Percentiles rank a stretch among this genome's conserved stretches.
Evolutionary conservation across 1,140 invertebrate species (phyloP).

Genomic region (Branchinecta lindahli): DNA sequence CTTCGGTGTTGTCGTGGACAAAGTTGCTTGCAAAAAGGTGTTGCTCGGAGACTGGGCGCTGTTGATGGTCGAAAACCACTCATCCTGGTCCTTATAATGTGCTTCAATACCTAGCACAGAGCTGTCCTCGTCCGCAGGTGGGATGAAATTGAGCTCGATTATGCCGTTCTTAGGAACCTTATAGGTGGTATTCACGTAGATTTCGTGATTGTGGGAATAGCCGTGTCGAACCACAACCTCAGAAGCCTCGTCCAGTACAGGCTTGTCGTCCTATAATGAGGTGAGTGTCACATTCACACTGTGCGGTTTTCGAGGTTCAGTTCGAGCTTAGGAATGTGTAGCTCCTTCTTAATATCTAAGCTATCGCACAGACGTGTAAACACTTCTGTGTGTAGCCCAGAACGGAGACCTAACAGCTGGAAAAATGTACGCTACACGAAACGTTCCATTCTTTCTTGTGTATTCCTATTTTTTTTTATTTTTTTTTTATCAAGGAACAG

Average conservation of each 20-base stretch:
- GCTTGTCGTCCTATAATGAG: constrained; percentile 53
- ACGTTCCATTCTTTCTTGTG: too few species aligned
- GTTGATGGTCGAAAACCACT: constrained; percentile 60
- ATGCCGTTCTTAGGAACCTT: constrained; percentile 49
- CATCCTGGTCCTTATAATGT: constrained; percentile 41
- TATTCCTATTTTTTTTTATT: too few species aligned
- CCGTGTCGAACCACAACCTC: constrained; percentile 49
- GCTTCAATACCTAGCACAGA: constrained; percentile 42
- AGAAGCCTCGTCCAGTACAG: constrained; percentile 40
- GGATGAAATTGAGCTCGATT: constrained; percentile 49
- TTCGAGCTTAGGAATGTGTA: too few species aligned
- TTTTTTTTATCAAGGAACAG: too few species aligned
- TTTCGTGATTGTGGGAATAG: constrained; percentile 46
- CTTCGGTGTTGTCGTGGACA: constrained; percentile 37
- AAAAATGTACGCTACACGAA: too few species aligned
- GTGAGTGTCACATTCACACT: too few species aligned
- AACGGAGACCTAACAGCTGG: too few species aligned
- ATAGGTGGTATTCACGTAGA: constrained; percentile 41
- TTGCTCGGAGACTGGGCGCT: constrained; percentile 52
- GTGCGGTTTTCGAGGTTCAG: too few species aligned
- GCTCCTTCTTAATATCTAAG: too few species aligned
- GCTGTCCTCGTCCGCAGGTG: constrained; percentile 40
- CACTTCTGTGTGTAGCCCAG: too few species aligned
- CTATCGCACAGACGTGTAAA: too few species aligned
- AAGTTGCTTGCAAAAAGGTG: constrained; percentile 52